Percentiles rank a stretch among this genome's conserved stretches.
phyloP scores from a whole-genome alignment of 2,113 vertebrate genomes.

The Chrysemys picta region DNA sequence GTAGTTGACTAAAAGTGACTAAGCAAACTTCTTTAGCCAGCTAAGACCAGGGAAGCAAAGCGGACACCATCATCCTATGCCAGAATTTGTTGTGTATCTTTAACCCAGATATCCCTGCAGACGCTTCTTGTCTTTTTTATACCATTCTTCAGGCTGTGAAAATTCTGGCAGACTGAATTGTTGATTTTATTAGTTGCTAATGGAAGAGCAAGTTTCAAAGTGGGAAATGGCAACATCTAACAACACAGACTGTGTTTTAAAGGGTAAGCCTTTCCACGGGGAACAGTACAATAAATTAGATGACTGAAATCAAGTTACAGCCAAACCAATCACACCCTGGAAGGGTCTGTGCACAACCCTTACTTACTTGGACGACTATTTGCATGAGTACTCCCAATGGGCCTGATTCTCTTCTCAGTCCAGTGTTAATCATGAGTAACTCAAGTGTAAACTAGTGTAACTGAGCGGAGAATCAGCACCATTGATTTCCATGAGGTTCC shows the following conservation, averaged over 20 bases:
- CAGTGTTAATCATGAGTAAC: neutral
- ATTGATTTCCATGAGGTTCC: neutral
- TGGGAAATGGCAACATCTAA: neutral
- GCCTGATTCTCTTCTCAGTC: neutral
- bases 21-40: neutral
- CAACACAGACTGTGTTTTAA: neutral
- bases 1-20: neutral
- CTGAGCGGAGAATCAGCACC: neutral
- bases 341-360: neutral
- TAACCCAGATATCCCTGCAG: neutral
- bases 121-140: neutral
- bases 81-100: neutral
- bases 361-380: fast-evolving
- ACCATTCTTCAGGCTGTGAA: neutral
- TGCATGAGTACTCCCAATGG: neutral
- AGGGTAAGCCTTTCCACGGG: neutral
- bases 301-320: neutral
- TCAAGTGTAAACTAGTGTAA: neutral
- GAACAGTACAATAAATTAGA: neutral
- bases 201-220: neutral
- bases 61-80: fast-evolving
- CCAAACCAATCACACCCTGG: neutral
- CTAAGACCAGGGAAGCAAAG: neutral
- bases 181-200: neutral
- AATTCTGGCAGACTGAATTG: fast-evolving